A percentile compares a stretch with the other conserved stretches of the same genome.
Conservation (phyloP, 2,888 invertebrate genomes). For the Pheosia tremula region DNA sequence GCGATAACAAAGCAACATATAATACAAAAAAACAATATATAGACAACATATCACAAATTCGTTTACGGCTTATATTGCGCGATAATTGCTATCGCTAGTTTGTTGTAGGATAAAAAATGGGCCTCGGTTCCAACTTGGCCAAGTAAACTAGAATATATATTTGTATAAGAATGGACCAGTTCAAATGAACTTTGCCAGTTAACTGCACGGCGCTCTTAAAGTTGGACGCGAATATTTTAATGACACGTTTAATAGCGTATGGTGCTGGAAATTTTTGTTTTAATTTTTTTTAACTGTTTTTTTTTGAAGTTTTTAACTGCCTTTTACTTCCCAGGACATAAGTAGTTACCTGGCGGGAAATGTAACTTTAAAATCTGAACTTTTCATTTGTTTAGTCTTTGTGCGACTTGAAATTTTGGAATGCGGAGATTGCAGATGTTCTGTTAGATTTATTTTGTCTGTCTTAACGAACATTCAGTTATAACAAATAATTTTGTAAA, state of each 20-base stretch:
- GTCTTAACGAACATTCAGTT: too few relatives aligned
- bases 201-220: conserved; percentile 32
- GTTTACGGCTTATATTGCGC: too few relatives aligned
- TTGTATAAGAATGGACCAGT: conserved; percentile 31
- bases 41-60: too few relatives aligned
- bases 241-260: conserved; percentile 19
- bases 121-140: conserved; percentile 18
- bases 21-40: too few relatives aligned
- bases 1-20: too few relatives aligned
- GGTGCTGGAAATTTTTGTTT: not conserved
- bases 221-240: conserved; percentile 25
- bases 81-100: too few relatives aligned
- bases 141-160: conserved; percentile 46
- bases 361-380: not conserved
- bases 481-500: too few relatives aligned
- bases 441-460: too few relatives aligned
- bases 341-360: too few relatives aligned
- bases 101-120: too few relatives aligned
- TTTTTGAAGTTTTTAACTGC: conserved; percentile 1
- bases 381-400: not conserved
- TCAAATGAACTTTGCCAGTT: conserved; percentile 51
- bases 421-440: too few relatives aligned
- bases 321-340: not conserved
- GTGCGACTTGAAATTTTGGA: too few relatives aligned
- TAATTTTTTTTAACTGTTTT: not conserved